A percentile compares a stretch with the other conserved stretches of the same genome.
Evolutionary conservation across 2,888 invertebrate species (phyloP).

Genomic region (Ophonus ardosiacus): DNA sequence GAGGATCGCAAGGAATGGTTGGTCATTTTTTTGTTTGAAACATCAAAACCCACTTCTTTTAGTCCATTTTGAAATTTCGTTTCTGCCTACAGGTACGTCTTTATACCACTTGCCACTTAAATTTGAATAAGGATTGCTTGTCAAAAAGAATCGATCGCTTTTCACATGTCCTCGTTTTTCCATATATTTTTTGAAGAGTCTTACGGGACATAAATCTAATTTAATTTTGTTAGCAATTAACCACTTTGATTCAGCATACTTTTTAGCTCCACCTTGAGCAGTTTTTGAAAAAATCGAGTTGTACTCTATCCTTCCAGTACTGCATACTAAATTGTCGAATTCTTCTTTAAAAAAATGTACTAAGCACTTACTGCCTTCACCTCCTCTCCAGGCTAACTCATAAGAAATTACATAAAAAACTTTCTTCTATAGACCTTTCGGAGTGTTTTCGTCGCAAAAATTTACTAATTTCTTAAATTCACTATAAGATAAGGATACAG

Average conservation of each 20-base stretch:
- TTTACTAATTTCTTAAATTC: not conserved
- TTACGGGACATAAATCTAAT: not conserved
- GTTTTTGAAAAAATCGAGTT: not conserved
- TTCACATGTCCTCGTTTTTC: not conserved
- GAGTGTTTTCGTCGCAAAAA: constrained; percentile 1
- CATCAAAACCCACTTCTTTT: not conserved
- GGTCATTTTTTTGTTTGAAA: not conserved
- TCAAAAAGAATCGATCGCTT: not conserved
- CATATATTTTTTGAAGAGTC: not conserved
- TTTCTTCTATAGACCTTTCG: not conserved
- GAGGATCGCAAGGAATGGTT: not conserved
- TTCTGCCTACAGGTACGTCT: not conserved
- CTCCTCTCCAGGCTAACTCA: not conserved
- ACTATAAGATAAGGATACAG: not conserved
- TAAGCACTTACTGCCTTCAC: too few species aligned
- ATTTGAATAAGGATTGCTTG: not conserved
- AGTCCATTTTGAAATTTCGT: not conserved
- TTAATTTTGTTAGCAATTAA: too few species aligned
- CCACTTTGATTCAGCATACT: not conserved
- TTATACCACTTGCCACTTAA: not conserved
- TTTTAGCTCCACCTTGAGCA: not conserved
- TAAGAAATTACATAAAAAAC: constrained; percentile 1
- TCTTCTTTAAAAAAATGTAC: too few species aligned
- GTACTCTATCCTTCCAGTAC: not conserved
- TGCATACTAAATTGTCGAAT: not conserved